A percentile compares a stretch with the other conserved stretches of the same genome.
Evolutionary conservation across 2,888 invertebrate genomes (phyloP).

Genomic region (Leptinotarsa peninsularis): DNA sequence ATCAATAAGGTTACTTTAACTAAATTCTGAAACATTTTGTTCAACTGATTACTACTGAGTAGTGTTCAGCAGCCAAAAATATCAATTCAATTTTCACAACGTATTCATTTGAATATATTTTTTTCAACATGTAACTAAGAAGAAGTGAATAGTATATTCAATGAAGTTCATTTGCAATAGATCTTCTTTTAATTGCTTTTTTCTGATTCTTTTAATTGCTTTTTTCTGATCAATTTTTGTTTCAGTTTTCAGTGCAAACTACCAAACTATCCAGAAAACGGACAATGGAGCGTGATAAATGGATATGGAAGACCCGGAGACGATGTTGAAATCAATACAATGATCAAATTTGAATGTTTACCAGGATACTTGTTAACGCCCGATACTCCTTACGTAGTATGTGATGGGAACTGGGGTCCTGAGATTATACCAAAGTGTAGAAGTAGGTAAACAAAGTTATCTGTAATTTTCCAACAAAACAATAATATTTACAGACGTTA

Average conservation of each 20-base stretch:
- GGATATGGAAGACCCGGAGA: constrained; percentile 40
- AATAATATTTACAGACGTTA: not conserved
- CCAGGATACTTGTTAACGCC: constrained; percentile 33
- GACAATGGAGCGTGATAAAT: constrained; percentile 38
- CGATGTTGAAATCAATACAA: constrained; percentile 32
- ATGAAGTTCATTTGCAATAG: no score
- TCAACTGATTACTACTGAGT: no score
- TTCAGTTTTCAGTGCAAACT: constrained; percentile 34
- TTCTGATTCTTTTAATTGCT: no score
- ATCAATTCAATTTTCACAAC: no score
- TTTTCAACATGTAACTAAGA: no score
- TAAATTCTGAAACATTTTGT: no score
- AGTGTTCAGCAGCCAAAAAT: no score
- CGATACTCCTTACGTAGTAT: constrained; percentile 28
- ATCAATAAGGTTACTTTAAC: no score
- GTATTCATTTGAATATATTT: no score
- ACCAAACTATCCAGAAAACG: constrained; percentile 37
- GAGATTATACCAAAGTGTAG: constrained; percentile 36
- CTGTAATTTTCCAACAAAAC: not conserved
- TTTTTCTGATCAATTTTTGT: not conserved
- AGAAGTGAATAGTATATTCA: no score
- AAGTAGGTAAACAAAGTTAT: constrained; percentile 33
- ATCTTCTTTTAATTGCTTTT: no score
- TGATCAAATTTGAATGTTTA: constrained; percentile 37
- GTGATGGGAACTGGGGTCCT: constrained; percentile 33